Base-by-base conservation (phyloP, 1,140 invertebrate genomes). In the Coptotermes formosanus region DNA sequence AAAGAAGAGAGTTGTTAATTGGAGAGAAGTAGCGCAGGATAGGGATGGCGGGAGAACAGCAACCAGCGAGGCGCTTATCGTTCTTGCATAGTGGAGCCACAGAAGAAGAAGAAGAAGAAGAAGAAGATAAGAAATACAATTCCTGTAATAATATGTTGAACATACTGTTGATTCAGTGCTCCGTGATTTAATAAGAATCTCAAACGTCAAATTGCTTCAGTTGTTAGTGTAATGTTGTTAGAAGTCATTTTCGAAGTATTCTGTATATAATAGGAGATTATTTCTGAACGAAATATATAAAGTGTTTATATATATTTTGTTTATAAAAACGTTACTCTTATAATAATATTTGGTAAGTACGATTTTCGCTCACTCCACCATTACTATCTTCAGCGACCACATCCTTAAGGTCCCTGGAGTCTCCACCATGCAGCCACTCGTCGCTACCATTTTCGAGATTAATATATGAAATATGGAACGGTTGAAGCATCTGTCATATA, bases 391-490 rank as follows among this genome's bases (percentile, higher is more conserved):
- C 64, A 75, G 9, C 64, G 64, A 75, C 64, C 64, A 75, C 64
- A 75, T 75, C 64, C 64, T 30, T 75, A 75, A 75, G 64, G 64
- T 75, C 64, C 64, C 64, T 11, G n/a, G 64, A 75, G 64, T 30
- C 64, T 75, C n/a, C 64, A 11, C 9, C 64, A 75, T 9, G 8
- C 64, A 75, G 64, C 25, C 52, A 30, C 64, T 75, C 64, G 64
- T 75, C 64, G 25, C 64, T 75, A 75, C 25, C 64, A 75, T 75
- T 30, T 75, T 6, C 14, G 64, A 75, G 64, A 75, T 75, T 83
- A 83, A 45, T 45, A 83, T 83, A 83, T 83, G 82, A 45, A 83
- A 83, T 83, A 83, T 83, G 43, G 48, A 52, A 45, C 82, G 48
- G 82, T 52, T 83, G 82, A 52, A 83, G 43, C 82, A 83, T 4